Evolutionary conservation across 2,797 vertebrate genomes (phyloP), one percentile per base, ranked within the genome.

Genomic region (Myotis pilosus): DNA sequence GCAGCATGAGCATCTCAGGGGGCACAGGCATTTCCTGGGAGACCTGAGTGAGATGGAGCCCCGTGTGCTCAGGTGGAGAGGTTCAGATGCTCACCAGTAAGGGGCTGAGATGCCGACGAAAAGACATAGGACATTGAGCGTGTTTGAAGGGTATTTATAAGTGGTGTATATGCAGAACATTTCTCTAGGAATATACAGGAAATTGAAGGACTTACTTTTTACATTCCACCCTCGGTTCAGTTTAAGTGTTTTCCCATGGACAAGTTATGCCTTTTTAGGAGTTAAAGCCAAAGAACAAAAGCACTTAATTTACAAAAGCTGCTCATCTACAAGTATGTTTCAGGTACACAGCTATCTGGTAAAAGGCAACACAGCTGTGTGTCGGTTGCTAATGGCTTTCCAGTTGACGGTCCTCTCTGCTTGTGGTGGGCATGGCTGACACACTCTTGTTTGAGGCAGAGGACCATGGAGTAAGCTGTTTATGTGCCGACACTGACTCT

Each of bases 281-380:
- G 72, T 89, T 80, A 62, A 68, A 93, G 75, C 44, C 6, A 55
- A 83, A 72, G 49, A 55, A 87, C 20, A 87, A 76, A 95, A 94
- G 23, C 30, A 69, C 9, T 38, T 85, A 25, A 74, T 78, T 53
- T 85, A 74, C 5, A 74, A 79, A 78, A 86, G 71, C 66, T 49
- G 36, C 25, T 47, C 55, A 68, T 36, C 30, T 78, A 5, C 47
- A 66, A 78, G 23, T 82, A 22, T 44, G 90, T 76, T 90, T 87
- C 66, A 82, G 33, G 51, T 25, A 36, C 2, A 2, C 12, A n/a
- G 75, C 25, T 86, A 2, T 49, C 64, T 8, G 13, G 2, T 44
- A 69, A 78, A 69, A 62, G 66, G 44, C 74, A 44, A 55, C 16
- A 7, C 12, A 41, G 15, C 44, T 44, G 9, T 25, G 0, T 49